Percentiles rank a stretch among this genome's conserved stretches.
Evolutionary conservation across 2,888 invertebrate species (phyloP).

Genomic region (Deilephila elpenor): DNA sequence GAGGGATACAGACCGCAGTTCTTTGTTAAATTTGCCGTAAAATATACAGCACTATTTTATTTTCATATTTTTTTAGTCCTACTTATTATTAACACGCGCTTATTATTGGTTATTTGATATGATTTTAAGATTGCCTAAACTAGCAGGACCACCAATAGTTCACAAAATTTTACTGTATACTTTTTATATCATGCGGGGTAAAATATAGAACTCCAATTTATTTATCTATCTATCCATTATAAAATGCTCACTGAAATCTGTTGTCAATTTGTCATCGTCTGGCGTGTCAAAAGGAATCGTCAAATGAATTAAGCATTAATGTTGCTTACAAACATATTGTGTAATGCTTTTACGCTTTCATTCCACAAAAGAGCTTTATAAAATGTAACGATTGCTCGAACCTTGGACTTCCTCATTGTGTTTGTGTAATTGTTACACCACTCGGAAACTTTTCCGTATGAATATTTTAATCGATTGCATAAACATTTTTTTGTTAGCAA

Average conservation of each 20-base stretch:
- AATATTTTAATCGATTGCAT: not conserved
- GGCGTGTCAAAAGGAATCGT: slow-evolving; percentile 6
- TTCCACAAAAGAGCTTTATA: not conserved
- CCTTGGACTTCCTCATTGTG: not conserved
- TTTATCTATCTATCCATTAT: not conserved
- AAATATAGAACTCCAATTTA: too few species aligned
- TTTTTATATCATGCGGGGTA: too few species aligned
- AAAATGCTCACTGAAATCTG: not conserved
- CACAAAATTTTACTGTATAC: too few species aligned
- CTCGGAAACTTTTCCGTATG: not conserved
- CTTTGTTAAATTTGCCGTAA: too few species aligned
- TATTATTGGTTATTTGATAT: too few species aligned
- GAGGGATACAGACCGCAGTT: too few species aligned
- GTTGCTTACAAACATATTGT: slow-evolving; percentile 12
- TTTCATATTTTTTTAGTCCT: too few species aligned
- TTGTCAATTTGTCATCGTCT: slow-evolving; percentile 5
- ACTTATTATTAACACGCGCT: too few species aligned
- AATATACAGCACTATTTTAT: too few species aligned
- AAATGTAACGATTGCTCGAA: not conserved
- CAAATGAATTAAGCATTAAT: slow-evolving; percentile 23
- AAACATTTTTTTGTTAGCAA: too few species aligned
- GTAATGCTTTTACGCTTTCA: slow-evolving; percentile 1
- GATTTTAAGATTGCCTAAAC: too few species aligned
- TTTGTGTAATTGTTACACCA: not conserved
- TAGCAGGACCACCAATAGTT: too few species aligned